Evolutionary conservation across 2,113 vertebrate species (phyloP), one percentile per base, ranked within the genome.

Genomic region (Uria lomvia): DNA sequence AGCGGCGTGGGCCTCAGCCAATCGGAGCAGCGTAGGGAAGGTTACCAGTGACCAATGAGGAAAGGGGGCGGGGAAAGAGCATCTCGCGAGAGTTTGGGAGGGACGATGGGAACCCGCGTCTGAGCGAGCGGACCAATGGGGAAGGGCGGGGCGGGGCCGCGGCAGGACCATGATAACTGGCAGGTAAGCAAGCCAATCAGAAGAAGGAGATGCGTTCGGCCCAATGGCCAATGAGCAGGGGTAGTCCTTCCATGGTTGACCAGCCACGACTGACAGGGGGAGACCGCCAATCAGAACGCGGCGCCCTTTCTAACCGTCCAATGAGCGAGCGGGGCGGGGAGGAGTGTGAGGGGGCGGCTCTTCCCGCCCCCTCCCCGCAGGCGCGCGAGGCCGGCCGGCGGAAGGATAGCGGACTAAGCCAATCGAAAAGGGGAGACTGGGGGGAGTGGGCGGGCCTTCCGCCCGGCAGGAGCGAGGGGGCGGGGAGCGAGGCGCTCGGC

Each of bases 381-480:
- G 90, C 91, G 86, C 88, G 76, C 20, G 81, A 75, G 86, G 26
- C 85, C 30, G 18, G 56, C 59, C 5, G 4, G 5, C 9, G 8
- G 90, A 97, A 4, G 5, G 96, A 96, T 95, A 34, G 62, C 15
- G 0, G 0, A 0, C 0, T 2, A 2, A 10, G 0, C 95, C 91
- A 97, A 96, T 96, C 7, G 26, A 0, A 74, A 60, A 3, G 3
- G 12, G 66, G 2, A 21, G 8, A 21, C 27, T 9, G 12, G 4
- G 12, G 4, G 2, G 0, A 2, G 0, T 0, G 12, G 90, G 87
- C 70, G 87, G 78, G 38, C 1, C 36, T 8, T 9, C 17, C n/a
- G 7, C 3, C 3, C 11, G 1, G 6, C 8, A 5, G 8, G 27
- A 38, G 32, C 18, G 27, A 56, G 36, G 34, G 59, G 43, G 70